A percentile compares a stretch with the other conserved stretches of the same genome.
These are phyloP conservation scores for Brachyalestes nurse DNA, from an alignment of 2,797 vertebrate species.

Conservation along the genomic window DNA sequence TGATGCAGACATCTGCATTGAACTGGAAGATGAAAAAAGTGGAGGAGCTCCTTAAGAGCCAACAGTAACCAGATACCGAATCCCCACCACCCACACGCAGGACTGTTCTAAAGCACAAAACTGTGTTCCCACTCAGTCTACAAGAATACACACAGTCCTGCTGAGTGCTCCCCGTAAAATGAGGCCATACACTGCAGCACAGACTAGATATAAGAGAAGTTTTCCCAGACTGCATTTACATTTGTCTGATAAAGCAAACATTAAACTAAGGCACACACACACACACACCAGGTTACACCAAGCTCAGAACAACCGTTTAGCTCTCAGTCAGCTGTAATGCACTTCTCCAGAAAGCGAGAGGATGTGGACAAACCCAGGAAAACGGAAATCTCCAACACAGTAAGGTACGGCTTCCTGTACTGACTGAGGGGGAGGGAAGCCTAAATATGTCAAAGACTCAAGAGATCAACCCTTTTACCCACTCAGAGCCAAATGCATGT, in stretches of 20 bases:
- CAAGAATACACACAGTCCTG: too few species aligned
- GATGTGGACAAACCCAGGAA: slow-evolving; percentile 41
- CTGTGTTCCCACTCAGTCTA: too few species aligned
- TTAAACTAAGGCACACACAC: not conserved
- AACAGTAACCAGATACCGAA: too few species aligned
- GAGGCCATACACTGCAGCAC: too few species aligned
- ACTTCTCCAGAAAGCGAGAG: slow-evolving; percentile 15
- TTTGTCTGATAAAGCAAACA: not conserved
- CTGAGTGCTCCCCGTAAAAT: too few species aligned
- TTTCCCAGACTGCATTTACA: not conserved
- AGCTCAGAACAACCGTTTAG: not conserved
- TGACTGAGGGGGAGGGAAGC: not conserved
- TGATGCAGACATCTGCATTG: too few species aligned
- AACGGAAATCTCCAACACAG: slow-evolving; percentile 39
- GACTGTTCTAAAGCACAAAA: too few species aligned
- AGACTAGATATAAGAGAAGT: too few species aligned
- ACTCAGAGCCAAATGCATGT: not conserved
- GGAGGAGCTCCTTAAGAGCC: too few species aligned
- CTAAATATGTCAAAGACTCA: not conserved
- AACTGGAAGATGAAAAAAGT: too few species aligned
- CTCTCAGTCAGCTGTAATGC: too few species aligned
- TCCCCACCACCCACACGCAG: too few species aligned
- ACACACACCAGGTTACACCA: not conserved
- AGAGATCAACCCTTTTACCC: not conserved
- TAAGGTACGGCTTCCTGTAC: slow-evolving; percentile 46